Conservation (phyloP, 92 coral and sea anemone genomes). For the Phenganax stokvisi region DNA sequence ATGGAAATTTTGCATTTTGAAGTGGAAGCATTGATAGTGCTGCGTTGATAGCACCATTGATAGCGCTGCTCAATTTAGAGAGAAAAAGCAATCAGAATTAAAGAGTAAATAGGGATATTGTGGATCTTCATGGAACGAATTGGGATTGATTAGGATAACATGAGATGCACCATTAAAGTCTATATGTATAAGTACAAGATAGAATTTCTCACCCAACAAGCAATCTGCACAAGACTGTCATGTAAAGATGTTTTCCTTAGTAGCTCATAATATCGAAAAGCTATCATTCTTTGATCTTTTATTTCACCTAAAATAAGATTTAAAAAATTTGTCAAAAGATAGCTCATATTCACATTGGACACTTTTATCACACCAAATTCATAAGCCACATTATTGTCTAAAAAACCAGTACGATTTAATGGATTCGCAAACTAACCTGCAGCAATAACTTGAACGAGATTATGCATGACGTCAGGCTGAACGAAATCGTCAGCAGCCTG, state of each 20-base stretch:
- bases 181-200: not conserved
- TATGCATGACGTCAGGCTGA: conserved; percentile 66
- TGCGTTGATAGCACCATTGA: too few species aligned
- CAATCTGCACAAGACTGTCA: conserved; percentile 68
- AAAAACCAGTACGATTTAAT: not conserved
- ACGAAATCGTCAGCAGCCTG: conserved; percentile 72
- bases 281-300: conserved; percentile 70
- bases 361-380: too few species aligned
- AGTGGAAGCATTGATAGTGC: too few species aligned
- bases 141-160: not conserved
- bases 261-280: conserved; percentile 59
- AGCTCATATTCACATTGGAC: too few species aligned
- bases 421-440: conserved; percentile 54
- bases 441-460: conserved; percentile 72
- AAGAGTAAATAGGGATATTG: too few species aligned
- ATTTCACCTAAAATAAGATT: conserved; percentile 40
- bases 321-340: not conserved
- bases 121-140: not conserved
- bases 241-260: conserved; percentile 76
- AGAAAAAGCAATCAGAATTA: not conserved
- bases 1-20: too few species aligned
- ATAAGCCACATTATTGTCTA: not conserved
- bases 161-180: too few species aligned
- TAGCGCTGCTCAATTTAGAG: not conserved
- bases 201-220: conserved; percentile 69